phyloP scores from a whole-genome alignment of 2,888 invertebrate genomes.

The Exocentrus adspersus region DNA sequence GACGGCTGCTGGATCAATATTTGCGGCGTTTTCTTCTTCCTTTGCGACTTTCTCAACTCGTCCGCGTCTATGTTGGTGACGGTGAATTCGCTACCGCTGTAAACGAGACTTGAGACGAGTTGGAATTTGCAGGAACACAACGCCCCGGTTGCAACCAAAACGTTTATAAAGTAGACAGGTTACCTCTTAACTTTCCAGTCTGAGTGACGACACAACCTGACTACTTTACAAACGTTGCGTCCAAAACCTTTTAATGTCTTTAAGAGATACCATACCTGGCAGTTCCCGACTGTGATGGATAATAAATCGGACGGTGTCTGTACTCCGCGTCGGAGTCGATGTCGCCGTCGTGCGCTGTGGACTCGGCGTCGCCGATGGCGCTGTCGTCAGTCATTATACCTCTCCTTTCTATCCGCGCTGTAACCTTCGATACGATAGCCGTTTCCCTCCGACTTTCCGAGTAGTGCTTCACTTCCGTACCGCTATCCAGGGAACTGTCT shows the following conservation, averaged over 20 bases:
- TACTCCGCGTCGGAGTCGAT: constrained; percentile 86
- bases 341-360: constrained; percentile 87
- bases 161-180: no score
- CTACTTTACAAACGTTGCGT: no score
- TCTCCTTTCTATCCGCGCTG: constrained; percentile 45
- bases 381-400: constrained; percentile 63
- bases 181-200: no score
- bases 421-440: constrained; percentile 38
- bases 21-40: constrained; percentile 69
- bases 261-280: constrained; percentile 35
- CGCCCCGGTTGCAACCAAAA: no score
- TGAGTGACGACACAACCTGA: no score
- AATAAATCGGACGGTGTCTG: constrained; percentile 59
- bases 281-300: constrained; percentile 52
- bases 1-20: constrained; percentile 53
- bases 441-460: constrained; percentile 57
- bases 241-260: no score
- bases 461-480: constrained; percentile 69
- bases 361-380: constrained; percentile 60
- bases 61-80: constrained; percentile 90
- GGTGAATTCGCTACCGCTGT: constrained; percentile 77
- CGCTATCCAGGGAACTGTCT: constrained; percentile 87
- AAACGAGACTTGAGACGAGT: constrained; percentile 8
- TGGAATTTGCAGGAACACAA: not conserved
- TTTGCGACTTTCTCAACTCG: constrained; percentile 80